Base-by-base conservation (phyloP, 1,140 invertebrate genomes). In the Piezodorus guildinii region DNA sequence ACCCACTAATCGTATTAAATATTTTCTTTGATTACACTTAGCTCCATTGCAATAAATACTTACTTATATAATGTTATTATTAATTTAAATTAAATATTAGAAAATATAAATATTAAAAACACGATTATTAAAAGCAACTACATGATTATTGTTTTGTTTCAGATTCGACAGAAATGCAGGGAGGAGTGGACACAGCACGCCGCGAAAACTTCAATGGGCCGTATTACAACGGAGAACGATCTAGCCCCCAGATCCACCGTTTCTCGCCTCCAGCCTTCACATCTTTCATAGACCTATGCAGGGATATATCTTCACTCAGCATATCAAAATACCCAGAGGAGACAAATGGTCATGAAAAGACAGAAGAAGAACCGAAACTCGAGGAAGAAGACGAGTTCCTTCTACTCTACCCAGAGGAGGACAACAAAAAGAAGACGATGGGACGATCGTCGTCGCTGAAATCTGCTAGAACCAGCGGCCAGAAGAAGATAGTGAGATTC, bases 401-500 rank as follows among this genome's bases (percentile, higher is more conserved):
- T 49, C 61, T 62, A 23, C 43, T 62, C 21, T 49, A 62, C 44
- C 14, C 19, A 19, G 61, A 62, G 44, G 45, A 63, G 25, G 23
- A 62, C 19, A 34, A 54, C 6, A 30, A 43, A 17, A 58, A 63
- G 17, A 51, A 63, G 45, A 46, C 30, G 25, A n/a, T 19, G 14
- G 5, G 21, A 12, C 27, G 34, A 12, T 30, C 17, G n/a, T 23
- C 43, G 21, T 15, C 17, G 8, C 43, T 46, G 14, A 44, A 27
- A n/a, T 44, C 43, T 34, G 43, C 21, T 16, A n/a, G 30, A 14
- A 30, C 44, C 6, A 51, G 21, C 44, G 16, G 16, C 10, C 44
- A 87, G 0, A 96, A 96, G 74, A 97, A 96, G 75, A 94, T 94
- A 43, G 94, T 96, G 0, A 80, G 94, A 17, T 98, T 98, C 74